Evolutionary conservation across 2,888 invertebrate species (phyloP), one percentile per base, ranked within the genome.

Genomic region (Siphlonurus alternatus): DNA sequence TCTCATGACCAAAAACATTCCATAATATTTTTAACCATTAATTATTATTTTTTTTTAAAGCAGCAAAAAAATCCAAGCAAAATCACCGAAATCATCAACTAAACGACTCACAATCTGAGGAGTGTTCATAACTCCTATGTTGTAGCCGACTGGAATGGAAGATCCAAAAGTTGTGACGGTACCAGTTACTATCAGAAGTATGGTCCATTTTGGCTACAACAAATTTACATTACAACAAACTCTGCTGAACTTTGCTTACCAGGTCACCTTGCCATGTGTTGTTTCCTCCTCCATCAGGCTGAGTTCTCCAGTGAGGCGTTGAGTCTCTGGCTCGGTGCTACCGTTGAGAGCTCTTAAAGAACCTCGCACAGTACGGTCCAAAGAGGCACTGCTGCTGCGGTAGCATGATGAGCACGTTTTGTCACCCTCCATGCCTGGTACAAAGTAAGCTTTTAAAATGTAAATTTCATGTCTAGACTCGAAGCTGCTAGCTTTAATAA

Each of bases 71-170:
- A n/a, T n/a, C n/a, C n/a, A n/a, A n/a, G n/a, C n/a, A n/a, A n/a
- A n/a, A n/a, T n/a, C n/a, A n/a, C n/a, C n/a, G n/a, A n/a, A n/a
- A n/a, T n/a, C n/a, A n/a, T 38, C 38, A 38, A 38, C 15, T 38
- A 10, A 38, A 15, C 5, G 15, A 38, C 38, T 38, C 38, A 92
- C 92, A 71, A 80, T 77, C 61, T 86, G 85, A 1, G 92, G 90
- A 23, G 88, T 85, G 75, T 93, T 93, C 68, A 93, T 83, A 22
- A 91, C 91, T 60, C 93, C 93, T 65, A 92, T 89, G 72, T 88
- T 88, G 74, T 85, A 93, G 53, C 93, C 93, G 61, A 89, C 87
- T 2, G 91, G 88, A 61, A 92, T 75, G 2, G 89, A 88, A 1
- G 85, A 84, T 2, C 93, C 93, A 20, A 92, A 72, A 1, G 88